These are phyloP conservation scores for Tolmerus cingulatus DNA, from an alignment of 2,888 invertebrate species.

Conservation along the genomic window DNA sequence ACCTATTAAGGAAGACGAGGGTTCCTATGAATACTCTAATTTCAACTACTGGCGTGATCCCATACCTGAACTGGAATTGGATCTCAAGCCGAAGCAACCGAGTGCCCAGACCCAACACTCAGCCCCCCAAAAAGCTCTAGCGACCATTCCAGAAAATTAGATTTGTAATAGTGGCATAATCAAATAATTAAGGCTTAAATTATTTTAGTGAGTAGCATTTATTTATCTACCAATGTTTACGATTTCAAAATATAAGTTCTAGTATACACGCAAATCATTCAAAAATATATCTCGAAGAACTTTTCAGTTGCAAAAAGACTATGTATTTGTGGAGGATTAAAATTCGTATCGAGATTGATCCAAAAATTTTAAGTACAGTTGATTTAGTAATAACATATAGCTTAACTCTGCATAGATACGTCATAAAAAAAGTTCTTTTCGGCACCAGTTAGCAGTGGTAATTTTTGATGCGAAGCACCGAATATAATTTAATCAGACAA, in stretches of 20 bases:
- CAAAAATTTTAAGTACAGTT: background rate
- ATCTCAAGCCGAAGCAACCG: constrained; percentile 52
- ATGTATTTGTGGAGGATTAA: background rate
- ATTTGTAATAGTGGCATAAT: background rate
- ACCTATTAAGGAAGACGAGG: constrained; percentile 73
- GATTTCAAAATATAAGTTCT: background rate
- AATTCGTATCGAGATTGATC: background rate
- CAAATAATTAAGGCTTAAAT: background rate
- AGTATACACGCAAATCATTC: background rate
- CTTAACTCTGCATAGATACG: background rate
- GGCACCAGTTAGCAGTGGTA: background rate
- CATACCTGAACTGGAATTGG: constrained; percentile 68
- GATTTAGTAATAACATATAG: background rate
- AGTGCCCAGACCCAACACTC: constrained; percentile 10
- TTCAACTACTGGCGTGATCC: constrained; percentile 95
- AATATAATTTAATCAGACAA: background rate
- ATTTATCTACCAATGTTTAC: background rate
- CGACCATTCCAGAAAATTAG: constrained; percentile 62
- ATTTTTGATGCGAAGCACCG: background rate
- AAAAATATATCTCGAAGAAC: background rate
- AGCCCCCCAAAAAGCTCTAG: constrained; percentile 38
- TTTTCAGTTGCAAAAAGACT: background rate
- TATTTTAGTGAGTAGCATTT: constrained; percentile 5
- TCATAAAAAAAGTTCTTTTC: background rate
- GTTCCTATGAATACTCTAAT: constrained; percentile 77